Base-by-base conservation (phyloP, 2,888 invertebrate genomes). In the Nemotelus nigrinus region DNA sequence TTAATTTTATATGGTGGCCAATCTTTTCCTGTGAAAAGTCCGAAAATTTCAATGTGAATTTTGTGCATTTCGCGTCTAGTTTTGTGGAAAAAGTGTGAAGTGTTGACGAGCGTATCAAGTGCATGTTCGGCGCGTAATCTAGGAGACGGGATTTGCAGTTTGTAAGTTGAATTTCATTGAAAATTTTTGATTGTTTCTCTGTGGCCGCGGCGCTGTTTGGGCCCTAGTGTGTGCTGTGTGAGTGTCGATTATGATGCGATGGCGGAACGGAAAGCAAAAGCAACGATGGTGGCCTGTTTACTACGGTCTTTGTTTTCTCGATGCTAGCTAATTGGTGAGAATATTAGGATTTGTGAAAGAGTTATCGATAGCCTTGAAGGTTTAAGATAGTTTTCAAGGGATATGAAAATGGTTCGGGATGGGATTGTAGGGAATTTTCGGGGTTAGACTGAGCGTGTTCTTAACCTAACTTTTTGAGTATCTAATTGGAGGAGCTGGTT, bases 121-220 rank as follows among this genome's bases (percentile, higher is more conserved):
- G 72, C 43, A 25, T n/a, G 72, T 72, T n/a, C 48, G 47, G 74
- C 48, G 74, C 10, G 48, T 48, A 43, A 39, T 41, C n/a, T 41
- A 7, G 41, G n/a, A 43, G 45, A 47, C 45, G 60, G 60, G 41
- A 60, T 44, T 41, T 60, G 3, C 48, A 44, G 41, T 45, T 48
- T 74, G 74, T 74, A 74, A 74, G 74, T 74, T 74, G 63, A 47
- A 74, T 74, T 74, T 74, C 74, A 74, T 74, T 74, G 74, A 74
- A 74, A 60, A 74, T 74, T 74, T 74, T n/a, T 60, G 25, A 60
- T 48, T 74, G 60, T 60, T 57, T 72, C 55, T 43, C 25, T 57
- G 10, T 8, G 3, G 57, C 57, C 41, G 4, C 41, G 3, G 5
- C 43, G 67, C 48, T 53, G 67, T 5, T 25, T 57, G 57, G 25